phyloP scores from a whole-genome alignment of 2,888 invertebrate genomes.

The Lithophane leautieri region DNA sequence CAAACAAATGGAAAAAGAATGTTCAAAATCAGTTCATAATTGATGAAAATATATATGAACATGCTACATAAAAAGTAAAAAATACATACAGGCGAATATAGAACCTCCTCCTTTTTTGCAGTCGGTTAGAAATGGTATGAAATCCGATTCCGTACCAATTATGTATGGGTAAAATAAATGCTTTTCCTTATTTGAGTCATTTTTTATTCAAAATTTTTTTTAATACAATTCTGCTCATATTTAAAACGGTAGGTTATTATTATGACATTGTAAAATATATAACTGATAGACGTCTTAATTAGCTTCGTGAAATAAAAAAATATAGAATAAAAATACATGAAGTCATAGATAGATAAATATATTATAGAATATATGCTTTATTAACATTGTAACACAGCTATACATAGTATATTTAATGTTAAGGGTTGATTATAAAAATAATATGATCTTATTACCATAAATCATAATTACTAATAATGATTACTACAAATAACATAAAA shows the following conservation, averaged over 20 bases:
- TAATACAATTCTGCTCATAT: neutral
- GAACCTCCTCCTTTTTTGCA: neutral
- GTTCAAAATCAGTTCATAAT: neutral
- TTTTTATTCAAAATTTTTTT: conserved; percentile 1
- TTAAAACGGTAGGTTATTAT: neutral
- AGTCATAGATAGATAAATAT: neutral
- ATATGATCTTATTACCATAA: neutral
- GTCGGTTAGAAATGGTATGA: neutral
- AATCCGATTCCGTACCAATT: neutral
- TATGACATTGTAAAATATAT: neutral
- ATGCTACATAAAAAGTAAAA: neutral
- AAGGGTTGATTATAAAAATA: neutral
- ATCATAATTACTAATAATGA: neutral
- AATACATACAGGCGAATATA: neutral
- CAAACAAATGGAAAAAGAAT: neutral
- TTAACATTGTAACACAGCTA: neutral
- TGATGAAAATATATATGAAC: neutral
- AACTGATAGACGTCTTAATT: neutral
- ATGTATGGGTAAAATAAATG: neutral
- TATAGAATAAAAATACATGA: neutral
- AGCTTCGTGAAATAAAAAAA: neutral
- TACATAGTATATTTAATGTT: neutral
- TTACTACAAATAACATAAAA: neutral
- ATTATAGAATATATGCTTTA: neutral
- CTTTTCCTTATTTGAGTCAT: neutral